Percentiles rank a stretch among this genome's conserved stretches.
Evolutionary conservation across 2,888 invertebrate species (phyloP).

Genomic region (Orthonychiurus folsomi): DNA sequence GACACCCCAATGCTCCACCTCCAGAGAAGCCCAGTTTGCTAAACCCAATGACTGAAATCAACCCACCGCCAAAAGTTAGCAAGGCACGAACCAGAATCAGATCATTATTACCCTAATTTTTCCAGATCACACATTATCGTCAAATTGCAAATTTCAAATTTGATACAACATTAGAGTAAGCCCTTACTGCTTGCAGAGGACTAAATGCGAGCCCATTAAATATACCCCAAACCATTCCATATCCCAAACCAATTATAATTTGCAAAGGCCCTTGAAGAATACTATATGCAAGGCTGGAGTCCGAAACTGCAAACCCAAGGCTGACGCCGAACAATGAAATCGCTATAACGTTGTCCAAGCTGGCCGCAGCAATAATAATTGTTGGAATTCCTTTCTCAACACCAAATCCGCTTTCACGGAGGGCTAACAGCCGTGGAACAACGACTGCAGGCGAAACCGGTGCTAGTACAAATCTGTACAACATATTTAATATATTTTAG

Average conservation of each 20-base stretch:
- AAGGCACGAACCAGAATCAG: constrained; percentile 55
- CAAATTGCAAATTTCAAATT: neutral
- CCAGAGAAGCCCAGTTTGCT: constrained; percentile 65
- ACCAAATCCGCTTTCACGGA: constrained; percentile 34
- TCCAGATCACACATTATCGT: too few species aligned
- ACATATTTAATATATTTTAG: neutral
- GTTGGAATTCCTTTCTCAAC: constrained; percentile 37
- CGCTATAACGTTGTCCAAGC: constrained; percentile 66
- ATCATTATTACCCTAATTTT: constrained; percentile 17
- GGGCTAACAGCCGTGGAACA: constrained; percentile 56
- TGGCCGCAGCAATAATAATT: constrained; percentile 57
- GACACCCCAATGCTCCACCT: constrained; percentile 72
- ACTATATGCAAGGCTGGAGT: constrained; percentile 43
- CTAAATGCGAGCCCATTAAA: constrained; percentile 29
- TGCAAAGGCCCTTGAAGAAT: constrained; percentile 35
- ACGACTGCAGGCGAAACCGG: constrained; percentile 67
- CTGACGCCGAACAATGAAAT: constrained; percentile 63
- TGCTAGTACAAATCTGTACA: constrained; percentile 52
- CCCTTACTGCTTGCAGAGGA: constrained; percentile 15
- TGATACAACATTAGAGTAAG: neutral
- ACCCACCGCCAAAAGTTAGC: constrained; percentile 68
- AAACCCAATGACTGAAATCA: constrained; percentile 78
- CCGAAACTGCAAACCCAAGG: constrained; percentile 56
- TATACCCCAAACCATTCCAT: constrained; percentile 32
- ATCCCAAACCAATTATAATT: constrained; percentile 24